A percentile compares a stretch with the other conserved stretches of the same genome.
phyloP scores from a whole-genome alignment of 2,888 invertebrate genomes.

The Allolobophora icterica region DNA sequence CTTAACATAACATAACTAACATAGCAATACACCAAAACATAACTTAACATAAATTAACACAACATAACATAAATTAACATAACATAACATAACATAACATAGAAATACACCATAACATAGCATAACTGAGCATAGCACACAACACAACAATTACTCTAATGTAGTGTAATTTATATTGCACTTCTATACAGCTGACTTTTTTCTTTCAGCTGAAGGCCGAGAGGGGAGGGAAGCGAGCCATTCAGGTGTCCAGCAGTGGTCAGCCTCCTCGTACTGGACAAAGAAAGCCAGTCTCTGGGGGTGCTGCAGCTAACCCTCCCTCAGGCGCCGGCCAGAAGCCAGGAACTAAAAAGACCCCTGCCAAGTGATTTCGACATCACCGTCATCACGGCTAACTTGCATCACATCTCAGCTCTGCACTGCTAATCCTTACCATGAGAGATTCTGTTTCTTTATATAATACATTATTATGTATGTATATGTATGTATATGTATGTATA shows the following conservation, averaged over 20 bases:
- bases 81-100: too few species aligned
- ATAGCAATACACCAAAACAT: too few species aligned
- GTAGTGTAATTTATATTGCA: background rate
- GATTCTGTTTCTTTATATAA: too few species aligned
- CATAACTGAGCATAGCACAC: too few species aligned
- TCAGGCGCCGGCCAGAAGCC: background rate
- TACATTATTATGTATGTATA: too few species aligned
- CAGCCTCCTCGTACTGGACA: constrained; percentile 29
- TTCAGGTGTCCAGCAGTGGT: background rate
- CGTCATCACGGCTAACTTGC: background rate
- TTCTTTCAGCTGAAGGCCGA: constrained; percentile 25
- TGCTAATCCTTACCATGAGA: background rate
- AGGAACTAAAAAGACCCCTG: background rate
- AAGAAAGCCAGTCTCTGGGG: background rate
- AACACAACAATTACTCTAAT: background rate
- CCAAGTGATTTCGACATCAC: constrained; percentile 10
- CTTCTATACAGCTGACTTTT: background rate
- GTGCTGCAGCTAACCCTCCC: background rate
- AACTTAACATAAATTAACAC: too few species aligned
- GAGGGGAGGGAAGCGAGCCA: constrained; percentile 31
- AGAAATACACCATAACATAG: too few species aligned
- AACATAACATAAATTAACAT: too few species aligned
- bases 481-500: too few species aligned
- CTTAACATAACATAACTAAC: too few species aligned
- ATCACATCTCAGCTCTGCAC: background rate